Conservation (phyloP, 2,888 invertebrate species). For the Noctua janthe region DNA sequence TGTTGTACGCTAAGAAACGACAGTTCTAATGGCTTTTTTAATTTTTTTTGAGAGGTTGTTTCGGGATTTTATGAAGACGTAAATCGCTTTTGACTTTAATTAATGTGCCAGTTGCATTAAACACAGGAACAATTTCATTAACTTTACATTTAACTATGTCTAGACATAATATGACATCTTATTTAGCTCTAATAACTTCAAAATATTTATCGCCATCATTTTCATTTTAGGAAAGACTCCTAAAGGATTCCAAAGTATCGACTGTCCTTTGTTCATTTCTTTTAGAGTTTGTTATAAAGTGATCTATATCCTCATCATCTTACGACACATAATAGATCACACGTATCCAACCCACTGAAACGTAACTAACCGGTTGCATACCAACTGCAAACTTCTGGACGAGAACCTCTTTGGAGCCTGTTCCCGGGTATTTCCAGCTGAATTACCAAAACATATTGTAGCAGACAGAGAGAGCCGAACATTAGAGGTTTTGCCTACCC, state of each 20-base stretch:
- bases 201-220: not conserved
- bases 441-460: slow-evolving; percentile 74
- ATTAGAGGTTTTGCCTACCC: slow-evolving; percentile 74
- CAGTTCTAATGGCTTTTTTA: slow-evolving; percentile 65
- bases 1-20: slow-evolving; percentile 67
- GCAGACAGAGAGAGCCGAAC: slow-evolving; percentile 64
- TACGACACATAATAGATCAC: not conserved
- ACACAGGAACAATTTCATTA: not conserved
- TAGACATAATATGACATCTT: slow-evolving; percentile 13
- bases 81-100: slow-evolving; percentile 44
- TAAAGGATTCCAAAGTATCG: not conserved
- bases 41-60: slow-evolving; percentile 59
- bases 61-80: slow-evolving; percentile 46
- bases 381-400: slow-evolving; percentile 41
- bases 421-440: slow-evolving; percentile 59
- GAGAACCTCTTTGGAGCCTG: slow-evolving; percentile 39
- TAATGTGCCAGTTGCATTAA: slow-evolving; percentile 26
- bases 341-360: slow-evolving; percentile 3
- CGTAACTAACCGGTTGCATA: slow-evolving; percentile 51
- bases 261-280: not conserved
- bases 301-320: not conserved
- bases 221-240: not conserved
- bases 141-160: slow-evolving; percentile 12
- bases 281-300: not conserved
- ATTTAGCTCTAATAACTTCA: not conserved